Evolutionary conservation across 2,888 invertebrate species (phyloP).

Genomic region (Drosophila borealis): DNA sequence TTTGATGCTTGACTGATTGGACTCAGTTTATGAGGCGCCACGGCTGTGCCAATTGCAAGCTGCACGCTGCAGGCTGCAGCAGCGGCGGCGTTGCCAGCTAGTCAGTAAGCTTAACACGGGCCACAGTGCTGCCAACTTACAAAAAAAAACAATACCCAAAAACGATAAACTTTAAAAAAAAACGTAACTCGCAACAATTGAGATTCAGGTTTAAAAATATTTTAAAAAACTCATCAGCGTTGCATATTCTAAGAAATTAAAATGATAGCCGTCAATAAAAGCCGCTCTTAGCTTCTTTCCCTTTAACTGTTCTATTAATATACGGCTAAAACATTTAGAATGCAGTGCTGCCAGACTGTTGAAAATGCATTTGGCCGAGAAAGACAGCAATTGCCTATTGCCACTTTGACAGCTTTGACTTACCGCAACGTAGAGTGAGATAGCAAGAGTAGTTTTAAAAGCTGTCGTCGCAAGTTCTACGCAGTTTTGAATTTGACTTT

Average conservation of each 20-base stretch:
- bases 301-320: background rate
- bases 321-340: background rate
- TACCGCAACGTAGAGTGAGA: conserved; percentile 3
- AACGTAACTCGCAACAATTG: no score
- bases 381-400: background rate
- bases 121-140: conserved; percentile 4
- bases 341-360: conserved; percentile 10
- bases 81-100: conserved; percentile 26
- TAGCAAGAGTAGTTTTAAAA: background rate
- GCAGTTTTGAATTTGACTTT: conserved; percentile 2
- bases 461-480: conserved; percentile 16
- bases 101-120: background rate
- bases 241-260: background rate
- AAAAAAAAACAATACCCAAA: conserved; percentile 1
- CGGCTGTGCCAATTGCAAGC: conserved; percentile 21
- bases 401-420: conserved; percentile 3
- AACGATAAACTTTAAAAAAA: background rate
- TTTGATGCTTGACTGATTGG: conserved; percentile 83
- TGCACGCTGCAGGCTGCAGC: background rate
- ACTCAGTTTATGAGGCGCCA: conserved; percentile 56
- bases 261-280: background rate
- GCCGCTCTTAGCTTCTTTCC: background rate
- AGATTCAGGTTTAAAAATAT: background rate
- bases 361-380: background rate
- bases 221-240: background rate